Evolutionary conservation across 2,113 vertebrate species (phyloP).

Genomic region (Cynocephalus volans): DNA sequence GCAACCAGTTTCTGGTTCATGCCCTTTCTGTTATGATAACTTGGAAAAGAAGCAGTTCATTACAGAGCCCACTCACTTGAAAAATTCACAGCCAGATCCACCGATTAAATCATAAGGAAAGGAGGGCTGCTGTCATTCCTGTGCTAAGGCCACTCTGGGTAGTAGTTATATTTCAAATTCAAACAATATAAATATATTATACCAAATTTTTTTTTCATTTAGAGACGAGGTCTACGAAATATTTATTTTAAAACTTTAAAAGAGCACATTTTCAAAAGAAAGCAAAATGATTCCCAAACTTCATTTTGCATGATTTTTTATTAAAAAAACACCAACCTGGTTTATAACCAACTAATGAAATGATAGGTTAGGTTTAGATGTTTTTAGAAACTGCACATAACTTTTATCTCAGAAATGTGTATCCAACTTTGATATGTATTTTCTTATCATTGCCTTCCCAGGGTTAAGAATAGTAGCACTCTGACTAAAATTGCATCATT

Average conservation of each 20-base stretch:
- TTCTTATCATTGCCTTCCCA: background rate
- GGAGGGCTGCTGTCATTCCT: background rate
- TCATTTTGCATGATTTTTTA: conserved; percentile 7
- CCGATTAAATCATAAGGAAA: conserved; percentile 52
- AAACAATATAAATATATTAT: background rate
- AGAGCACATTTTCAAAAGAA: background rate
- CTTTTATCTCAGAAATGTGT: background rate
- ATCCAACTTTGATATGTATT: background rate
- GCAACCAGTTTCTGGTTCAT: conserved; percentile 64
- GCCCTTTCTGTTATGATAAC: conserved; percentile 73
- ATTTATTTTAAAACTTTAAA: conserved; percentile 45
- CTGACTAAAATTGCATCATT: background rate
- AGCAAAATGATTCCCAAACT: background rate
- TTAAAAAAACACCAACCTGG: background rate
- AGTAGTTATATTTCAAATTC: conserved; percentile 32
- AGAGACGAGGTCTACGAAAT: background rate
- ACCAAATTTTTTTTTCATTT: no score
- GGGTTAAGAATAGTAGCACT: background rate
- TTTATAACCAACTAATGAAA: conserved; percentile 20
- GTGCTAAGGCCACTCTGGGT: background rate
- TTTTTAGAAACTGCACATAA: background rate
- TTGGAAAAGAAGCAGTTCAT: conserved; percentile 65
- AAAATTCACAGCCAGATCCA: conserved; percentile 60
- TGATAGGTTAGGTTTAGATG: background rate
- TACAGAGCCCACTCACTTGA: conserved; percentile 52